These are phyloP conservation scores for Montipora foliosa DNA, from an alignment of 64 coral and sea anemone genomes.

Conservation along the genomic window DNA sequence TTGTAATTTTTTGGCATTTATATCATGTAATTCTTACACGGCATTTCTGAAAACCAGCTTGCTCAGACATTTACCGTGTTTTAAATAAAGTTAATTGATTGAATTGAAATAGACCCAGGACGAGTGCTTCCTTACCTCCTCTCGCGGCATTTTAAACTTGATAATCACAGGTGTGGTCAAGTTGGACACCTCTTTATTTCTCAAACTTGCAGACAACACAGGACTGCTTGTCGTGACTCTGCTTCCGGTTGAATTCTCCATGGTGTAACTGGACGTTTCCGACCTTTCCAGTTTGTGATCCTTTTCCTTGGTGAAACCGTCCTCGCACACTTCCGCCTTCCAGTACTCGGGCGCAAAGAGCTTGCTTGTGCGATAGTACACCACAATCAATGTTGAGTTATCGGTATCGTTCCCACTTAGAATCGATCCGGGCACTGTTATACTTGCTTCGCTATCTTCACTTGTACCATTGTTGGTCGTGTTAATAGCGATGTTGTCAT, in stretches of 20 bases:
- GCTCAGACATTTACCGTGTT: too few relatives aligned
- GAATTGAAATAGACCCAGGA: too few relatives aligned
- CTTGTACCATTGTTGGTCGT: constrained; percentile 51
- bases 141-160: constrained; percentile 74
- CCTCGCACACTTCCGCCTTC: constrained; percentile 65
- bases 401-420: constrained; percentile 34
- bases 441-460: constrained; percentile 33
- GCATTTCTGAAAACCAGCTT: too few relatives aligned
- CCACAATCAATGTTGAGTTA: constrained; percentile 83
- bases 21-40: too few relatives aligned
- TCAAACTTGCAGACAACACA: constrained; percentile 81
- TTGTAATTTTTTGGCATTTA: too few relatives aligned
- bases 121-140: constrained; percentile 53
- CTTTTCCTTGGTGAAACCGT: constrained; percentile 61
- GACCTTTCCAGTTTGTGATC: neutral
- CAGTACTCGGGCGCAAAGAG: constrained; percentile 83
- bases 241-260: constrained; percentile 48
- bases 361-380: constrained; percentile 93
- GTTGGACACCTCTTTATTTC: constrained; percentile 66
- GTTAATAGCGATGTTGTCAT: constrained; percentile 70
- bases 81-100: too few relatives aligned
- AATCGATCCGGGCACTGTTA: constrained; percentile 56
- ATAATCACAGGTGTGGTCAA: constrained; percentile 79
- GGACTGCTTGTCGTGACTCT: constrained; percentile 71
- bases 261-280: constrained; percentile 9